Conservation (phyloP, 2,797 vertebrate genomes). For the Pseudopleuronectes americanus region DNA sequence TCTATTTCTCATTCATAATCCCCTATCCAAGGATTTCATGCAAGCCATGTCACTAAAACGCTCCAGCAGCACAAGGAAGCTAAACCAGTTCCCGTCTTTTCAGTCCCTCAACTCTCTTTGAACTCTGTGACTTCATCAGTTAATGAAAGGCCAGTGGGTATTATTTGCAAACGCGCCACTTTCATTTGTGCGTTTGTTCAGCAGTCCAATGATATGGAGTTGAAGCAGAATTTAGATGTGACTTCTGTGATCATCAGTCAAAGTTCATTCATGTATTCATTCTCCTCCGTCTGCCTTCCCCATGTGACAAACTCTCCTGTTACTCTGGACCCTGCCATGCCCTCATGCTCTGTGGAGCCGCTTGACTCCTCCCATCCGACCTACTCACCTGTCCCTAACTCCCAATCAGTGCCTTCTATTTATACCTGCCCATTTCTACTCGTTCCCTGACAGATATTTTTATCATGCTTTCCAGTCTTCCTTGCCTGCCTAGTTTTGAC, state of each 20-base stretch:
- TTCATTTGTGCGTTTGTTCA: conserved; percentile 57
- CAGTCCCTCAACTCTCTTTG: conserved; percentile 18
- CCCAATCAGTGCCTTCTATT: not conserved
- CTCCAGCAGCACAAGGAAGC: conserved; percentile 22
- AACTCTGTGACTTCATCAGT: conserved; percentile 53
- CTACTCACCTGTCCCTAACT: not conserved
- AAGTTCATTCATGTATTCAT: conserved; percentile 3
- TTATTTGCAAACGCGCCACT: conserved; percentile 73
- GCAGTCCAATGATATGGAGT: conserved; percentile 48
- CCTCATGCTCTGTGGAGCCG: not conserved
- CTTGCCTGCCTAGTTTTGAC: not conserved
- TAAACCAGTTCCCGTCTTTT: conserved; percentile 5
- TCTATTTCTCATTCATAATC: not conserved
- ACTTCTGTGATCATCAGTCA: not conserved
- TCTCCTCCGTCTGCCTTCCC: not conserved
- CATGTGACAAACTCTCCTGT: not conserved
- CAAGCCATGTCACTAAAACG: not conserved
- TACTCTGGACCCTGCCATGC: not conserved
- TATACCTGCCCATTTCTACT: not conserved
- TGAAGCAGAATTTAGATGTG: conserved; percentile 40
- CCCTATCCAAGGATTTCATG: not conserved
- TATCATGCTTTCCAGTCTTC: too few species aligned
- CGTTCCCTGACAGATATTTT: not conserved
- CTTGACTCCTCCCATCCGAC: not conserved
- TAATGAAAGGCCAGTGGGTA: conserved; percentile 57